Conservation (phyloP, 2,888 invertebrate species). For the Epistrophe grossulariae region DNA sequence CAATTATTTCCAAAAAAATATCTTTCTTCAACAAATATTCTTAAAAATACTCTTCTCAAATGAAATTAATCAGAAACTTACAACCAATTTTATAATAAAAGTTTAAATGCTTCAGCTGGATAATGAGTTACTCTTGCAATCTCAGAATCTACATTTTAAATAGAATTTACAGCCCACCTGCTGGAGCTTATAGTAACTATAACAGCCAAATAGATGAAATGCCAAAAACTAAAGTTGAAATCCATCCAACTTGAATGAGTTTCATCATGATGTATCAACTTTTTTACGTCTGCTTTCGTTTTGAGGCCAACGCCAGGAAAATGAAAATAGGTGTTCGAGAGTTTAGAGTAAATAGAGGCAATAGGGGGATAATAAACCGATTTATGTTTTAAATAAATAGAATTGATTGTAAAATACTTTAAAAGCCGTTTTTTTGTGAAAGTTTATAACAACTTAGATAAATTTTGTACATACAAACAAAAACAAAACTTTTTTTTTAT, state of each 20-base stretch:
- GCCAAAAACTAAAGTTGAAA: not conserved
- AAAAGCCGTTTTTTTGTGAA: no score
- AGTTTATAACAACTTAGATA: no score
- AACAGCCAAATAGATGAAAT: not conserved
- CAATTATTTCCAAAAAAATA: not conserved
- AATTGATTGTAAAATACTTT: no score
- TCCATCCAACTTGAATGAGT: constrained; percentile 34
- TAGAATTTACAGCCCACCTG: not conserved
- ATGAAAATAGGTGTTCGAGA: constrained; percentile 21
- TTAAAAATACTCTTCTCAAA: not conserved
- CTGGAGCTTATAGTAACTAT: not conserved
- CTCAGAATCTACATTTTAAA: not conserved
- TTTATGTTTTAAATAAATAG: not conserved
- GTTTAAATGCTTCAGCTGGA: constrained; percentile 2
- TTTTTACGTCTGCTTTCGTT: constrained; percentile 18
- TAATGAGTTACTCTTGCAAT: constrained; percentile 36
- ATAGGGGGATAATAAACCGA: not conserved
- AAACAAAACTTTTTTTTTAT: no score
- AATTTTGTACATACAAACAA: no score
- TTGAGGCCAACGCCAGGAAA: not conserved
- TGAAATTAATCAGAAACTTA: not conserved
- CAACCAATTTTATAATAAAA: constrained; percentile 34
- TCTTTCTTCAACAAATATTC: not conserved
- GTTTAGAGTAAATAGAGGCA: not conserved
- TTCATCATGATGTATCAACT: constrained; percentile 26